Base-by-base conservation (phyloP, 64 coral and sea anemone species). In the Stylophora pistillata region DNA sequence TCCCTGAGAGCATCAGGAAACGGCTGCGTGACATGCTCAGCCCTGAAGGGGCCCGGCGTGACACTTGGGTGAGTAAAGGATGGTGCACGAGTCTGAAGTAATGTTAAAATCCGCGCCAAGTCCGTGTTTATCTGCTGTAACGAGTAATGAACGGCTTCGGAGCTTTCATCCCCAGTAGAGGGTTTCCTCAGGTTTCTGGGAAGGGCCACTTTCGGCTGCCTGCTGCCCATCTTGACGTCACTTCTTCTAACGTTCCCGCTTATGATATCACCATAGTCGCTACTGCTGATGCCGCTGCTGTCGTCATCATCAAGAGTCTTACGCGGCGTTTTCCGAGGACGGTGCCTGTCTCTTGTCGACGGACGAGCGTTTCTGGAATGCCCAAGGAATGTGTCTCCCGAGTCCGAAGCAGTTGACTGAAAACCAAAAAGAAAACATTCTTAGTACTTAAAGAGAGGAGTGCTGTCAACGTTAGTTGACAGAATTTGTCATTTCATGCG, bases 271-370 rank as follows among this genome's bases (percentile, higher is more conserved):
- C 94, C 87, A 79, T 93, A 96, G 68, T 96, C 94, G 53, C 94
- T 96, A 82, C 94, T 96, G 73, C 94, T 96, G 56, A 96, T 81
- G 12, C 94, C 94, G 74, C 94, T 96, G 71, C 89, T 91, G 76
- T 96, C 94, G 32, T 96, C 94, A 30, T 96, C 94, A 27, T 96
- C 94, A 18, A 85, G 29, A 10, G 71, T 82, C 37, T 88, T 87
- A 60, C 87, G 90, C 47, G 64, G 56, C 32, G 86, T 89, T 87
- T 83, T 73, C 13, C 92, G 94, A 31, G 81, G 91, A 20, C 71
- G 90, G 87, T 87, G 59, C 31, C 78, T 85, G 74, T 88, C 80
- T 6, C 53, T 77, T 58, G 32, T 13, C 20, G 60, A 57, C 53
- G 66, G 60, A 15, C 30, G 70, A 16, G 52, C 23, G 57, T 86